phyloP scores from a whole-genome alignment of 2,888 invertebrate genomes.

The Aphrophora alni region DNA sequence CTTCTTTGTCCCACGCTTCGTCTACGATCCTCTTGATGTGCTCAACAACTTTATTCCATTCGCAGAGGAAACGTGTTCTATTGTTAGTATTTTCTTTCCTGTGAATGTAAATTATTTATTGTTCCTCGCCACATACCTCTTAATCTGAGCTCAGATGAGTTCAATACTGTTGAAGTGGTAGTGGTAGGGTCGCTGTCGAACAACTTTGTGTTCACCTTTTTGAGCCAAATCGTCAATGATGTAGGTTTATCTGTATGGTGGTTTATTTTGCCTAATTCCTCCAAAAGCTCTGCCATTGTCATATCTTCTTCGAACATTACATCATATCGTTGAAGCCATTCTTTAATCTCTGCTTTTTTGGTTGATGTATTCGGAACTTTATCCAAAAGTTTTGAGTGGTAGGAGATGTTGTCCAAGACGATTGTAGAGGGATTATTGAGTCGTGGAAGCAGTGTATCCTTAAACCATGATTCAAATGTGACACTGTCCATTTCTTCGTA shows the following conservation, averaged over 20 bases:
- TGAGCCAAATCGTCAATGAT: constrained; percentile 39
- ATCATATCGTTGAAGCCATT: background rate
- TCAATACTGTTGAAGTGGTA: constrained; percentile 43
- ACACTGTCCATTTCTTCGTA: constrained; percentile 31
- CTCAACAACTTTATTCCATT: constrained; percentile 38
- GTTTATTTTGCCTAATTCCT: background rate
- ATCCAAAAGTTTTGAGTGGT: constrained; percentile 23
- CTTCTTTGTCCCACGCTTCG: constrained; percentile 18
- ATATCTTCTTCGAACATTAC: background rate
- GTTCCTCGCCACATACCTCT: constrained; percentile 36
- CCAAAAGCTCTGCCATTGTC: constrained; percentile 20
- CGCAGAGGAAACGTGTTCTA: constrained; percentile 25
- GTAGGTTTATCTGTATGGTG: constrained; percentile 6
- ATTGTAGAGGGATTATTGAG: no score
- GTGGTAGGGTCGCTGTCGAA: constrained; percentile 43
- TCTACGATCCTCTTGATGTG: constrained; percentile 29
- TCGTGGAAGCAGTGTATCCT: constrained; percentile 7
- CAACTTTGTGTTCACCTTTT: constrained; percentile 27
- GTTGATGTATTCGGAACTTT: background rate
- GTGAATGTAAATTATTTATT: constrained; percentile 34
- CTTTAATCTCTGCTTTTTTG: constrained; percentile 14
- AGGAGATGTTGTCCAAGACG: no score
- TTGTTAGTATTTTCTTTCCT: constrained; percentile 14
- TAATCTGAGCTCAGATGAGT: no score
- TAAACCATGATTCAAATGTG: constrained; percentile 27